Evolutionary conservation across 2,888 invertebrate species (phyloP), one percentile per base, ranked within the genome.

Genomic region (Drosophila anceps): DNA sequence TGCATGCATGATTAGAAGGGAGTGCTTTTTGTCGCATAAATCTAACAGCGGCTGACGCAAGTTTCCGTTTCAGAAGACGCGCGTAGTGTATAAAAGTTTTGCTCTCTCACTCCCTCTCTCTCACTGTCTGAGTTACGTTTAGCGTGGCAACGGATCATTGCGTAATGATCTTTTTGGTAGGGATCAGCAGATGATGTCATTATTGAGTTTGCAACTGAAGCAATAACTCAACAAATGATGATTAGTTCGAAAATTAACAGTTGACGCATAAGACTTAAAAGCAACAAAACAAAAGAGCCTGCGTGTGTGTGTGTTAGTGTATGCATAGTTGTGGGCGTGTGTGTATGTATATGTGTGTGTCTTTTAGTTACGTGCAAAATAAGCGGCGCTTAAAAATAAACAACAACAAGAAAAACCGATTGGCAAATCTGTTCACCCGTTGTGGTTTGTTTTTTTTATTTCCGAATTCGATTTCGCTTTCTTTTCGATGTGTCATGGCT

Each of bases 401-500:
- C 33, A 44, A 33, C 12, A 54, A 39, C 37, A 46, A 65, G 27
- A 20, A 33, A 65, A 69, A 46, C 10, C 41, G 29, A 63, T 44
- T 27, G 29, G 51, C 29, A 62, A 62, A 63, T 70, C 62, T 72
- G 55, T 58, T 33, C n/a, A 27, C 7, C 39, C 41, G 51, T 58
- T 65, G 63, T 57, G 79, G 76, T 82, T 81, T 81, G 76, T 66
- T 83, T 85, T 66, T 83, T 85, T 83, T 71, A 29, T 54, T 54
- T 69, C 64, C 51, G 62, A 79, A 20, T 44, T 62, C 43, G 31
- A 27, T 79, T 71, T 75, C 67, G 76, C 80, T 78, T 79, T 79
- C 79, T 75, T 79, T 75, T 65, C 59, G 72, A 81, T 84, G 81
- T 81, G 84, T 84, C 84, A 84, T 73, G 24, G 20, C 31, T 37